phyloP scores from a whole-genome alignment of 2,888 invertebrate genomes.

The Morpho helenor region DNA sequence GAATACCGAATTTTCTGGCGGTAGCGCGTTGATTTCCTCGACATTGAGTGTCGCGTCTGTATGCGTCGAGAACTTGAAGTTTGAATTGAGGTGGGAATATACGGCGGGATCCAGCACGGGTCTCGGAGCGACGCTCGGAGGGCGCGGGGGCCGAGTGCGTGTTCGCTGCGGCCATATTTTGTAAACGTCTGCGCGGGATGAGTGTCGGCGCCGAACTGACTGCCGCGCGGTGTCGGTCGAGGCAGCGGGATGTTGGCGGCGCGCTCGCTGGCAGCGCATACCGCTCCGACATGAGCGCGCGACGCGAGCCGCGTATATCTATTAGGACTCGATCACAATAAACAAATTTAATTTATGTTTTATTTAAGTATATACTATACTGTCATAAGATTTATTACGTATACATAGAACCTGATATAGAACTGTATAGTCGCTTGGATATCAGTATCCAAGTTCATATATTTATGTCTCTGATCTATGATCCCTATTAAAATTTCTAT shows the following conservation, averaged over 20 bases:
- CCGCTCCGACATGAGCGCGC: constrained; percentile 68
- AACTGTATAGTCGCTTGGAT: no score
- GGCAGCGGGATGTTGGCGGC: constrained; percentile 70
- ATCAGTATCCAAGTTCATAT: no score
- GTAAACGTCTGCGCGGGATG: constrained; percentile 66
- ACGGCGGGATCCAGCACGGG: constrained; percentile 88
- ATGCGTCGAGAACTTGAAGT: constrained; percentile 92
- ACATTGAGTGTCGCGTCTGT: constrained; percentile 91
- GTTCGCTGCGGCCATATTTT: constrained; percentile 69
- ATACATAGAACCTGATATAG: no score
- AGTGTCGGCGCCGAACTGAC: constrained; percentile 76
- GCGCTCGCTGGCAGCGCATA: constrained; percentile 72
- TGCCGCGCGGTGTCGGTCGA: constrained; percentile 66
- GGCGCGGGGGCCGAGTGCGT: constrained; percentile 68
- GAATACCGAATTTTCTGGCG: constrained; percentile 93
- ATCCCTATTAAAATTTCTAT: no score
- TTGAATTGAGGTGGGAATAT: constrained; percentile 95
- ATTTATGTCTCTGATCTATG: no score
- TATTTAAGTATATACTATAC: no score
- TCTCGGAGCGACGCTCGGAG: constrained; percentile 72
- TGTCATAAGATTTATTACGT: no score
- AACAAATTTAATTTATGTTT: neutral
- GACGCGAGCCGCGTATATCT: constrained; percentile 68
- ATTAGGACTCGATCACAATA: constrained; percentile 42
- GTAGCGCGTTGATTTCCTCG: constrained; percentile 94